Conservation (phyloP, 2,888 invertebrate genomes). For the Malachius bipustulatus region DNA sequence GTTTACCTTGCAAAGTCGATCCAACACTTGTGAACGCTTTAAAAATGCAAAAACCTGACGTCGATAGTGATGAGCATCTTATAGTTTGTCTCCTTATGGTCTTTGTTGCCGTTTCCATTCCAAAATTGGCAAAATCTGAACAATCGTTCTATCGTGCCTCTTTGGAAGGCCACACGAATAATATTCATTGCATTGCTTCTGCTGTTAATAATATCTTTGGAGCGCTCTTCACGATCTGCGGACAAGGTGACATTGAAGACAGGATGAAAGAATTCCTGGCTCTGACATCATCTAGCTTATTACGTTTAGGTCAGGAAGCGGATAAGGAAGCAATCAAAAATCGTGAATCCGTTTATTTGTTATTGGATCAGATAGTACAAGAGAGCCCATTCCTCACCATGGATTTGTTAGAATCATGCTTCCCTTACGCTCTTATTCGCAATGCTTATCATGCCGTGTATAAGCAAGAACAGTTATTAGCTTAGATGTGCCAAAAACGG, state of each 20-base stretch:
- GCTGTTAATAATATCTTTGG: constrained; percentile 95
- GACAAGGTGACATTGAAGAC: constrained; percentile 92
- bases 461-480: constrained; percentile 66
- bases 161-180: constrained; percentile 91
- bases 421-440: constrained; percentile 94
- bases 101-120: constrained; percentile 95
- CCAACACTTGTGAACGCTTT: constrained; percentile 86
- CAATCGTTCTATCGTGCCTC: constrained; percentile 80
- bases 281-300: constrained; percentile 86
- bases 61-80: constrained; percentile 85
- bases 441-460: constrained; percentile 97
- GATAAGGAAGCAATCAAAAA: constrained; percentile 90
- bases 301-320: constrained; percentile 89
- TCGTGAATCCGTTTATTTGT: constrained; percentile 91
- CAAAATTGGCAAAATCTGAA: constrained; percentile 84
- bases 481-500: constrained; percentile 21
- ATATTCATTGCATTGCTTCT: constrained; percentile 95
- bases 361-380: constrained; percentile 94
- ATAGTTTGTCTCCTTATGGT: constrained; percentile 95
- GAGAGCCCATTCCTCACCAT: constrained; percentile 97
- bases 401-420: constrained; percentile 97
- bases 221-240: constrained; percentile 91
- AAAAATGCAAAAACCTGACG: constrained; percentile 76
- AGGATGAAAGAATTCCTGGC: constrained; percentile 93
- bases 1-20: constrained; percentile 87